A percentile compares a stretch with the other conserved stretches of the same genome.
Evolutionary conservation across 2,113 vertebrate species (phyloP).

Genomic region (Takifugu bimaculatus): DNA sequence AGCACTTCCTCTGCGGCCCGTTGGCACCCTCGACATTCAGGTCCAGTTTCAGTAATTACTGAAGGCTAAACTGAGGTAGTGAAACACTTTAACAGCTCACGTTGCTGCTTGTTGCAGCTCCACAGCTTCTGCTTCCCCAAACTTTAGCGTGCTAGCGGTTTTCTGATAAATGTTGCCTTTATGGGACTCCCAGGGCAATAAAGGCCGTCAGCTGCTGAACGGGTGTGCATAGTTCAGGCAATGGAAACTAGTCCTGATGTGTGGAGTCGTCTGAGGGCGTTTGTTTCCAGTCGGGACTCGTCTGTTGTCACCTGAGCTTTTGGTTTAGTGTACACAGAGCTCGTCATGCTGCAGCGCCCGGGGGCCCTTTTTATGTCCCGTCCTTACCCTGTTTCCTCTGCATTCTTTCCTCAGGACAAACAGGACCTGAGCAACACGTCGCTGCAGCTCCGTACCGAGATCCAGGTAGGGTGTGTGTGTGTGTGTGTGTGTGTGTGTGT

Average conservation of each 20-base stretch:
- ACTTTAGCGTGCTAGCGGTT: no score
- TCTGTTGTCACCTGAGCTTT: no score
- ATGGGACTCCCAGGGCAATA: no score
- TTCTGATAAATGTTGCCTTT: no score
- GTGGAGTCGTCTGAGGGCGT: slow-evolving; percentile 2
- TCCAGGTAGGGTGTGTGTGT: slow-evolving; percentile 79
- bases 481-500: no score
- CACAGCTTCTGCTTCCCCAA: no score
- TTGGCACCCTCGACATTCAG: no score
- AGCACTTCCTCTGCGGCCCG: slow-evolving; percentile 19
- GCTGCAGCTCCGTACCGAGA: slow-evolving; percentile 87
- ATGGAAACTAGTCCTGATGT: slow-evolving; percentile 15
- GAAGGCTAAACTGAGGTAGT: no score
- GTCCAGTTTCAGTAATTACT: no score
- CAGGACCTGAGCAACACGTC: slow-evolving; percentile 82
- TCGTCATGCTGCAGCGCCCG: background rate
- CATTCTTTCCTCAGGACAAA: slow-evolving; percentile 82
- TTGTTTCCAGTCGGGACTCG: background rate
- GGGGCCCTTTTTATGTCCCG: background rate
- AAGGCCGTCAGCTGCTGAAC: no score
- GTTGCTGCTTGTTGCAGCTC: no score
- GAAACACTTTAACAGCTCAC: no score
- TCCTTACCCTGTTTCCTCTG: background rate
- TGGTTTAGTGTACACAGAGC: slow-evolving; percentile 1
- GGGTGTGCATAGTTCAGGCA: background rate